Evolutionary conservation across 1,140 invertebrate genomes (phyloP), one percentile per base, ranked within the genome.

Genomic region (Pseudachorutes palmiensis): DNA sequence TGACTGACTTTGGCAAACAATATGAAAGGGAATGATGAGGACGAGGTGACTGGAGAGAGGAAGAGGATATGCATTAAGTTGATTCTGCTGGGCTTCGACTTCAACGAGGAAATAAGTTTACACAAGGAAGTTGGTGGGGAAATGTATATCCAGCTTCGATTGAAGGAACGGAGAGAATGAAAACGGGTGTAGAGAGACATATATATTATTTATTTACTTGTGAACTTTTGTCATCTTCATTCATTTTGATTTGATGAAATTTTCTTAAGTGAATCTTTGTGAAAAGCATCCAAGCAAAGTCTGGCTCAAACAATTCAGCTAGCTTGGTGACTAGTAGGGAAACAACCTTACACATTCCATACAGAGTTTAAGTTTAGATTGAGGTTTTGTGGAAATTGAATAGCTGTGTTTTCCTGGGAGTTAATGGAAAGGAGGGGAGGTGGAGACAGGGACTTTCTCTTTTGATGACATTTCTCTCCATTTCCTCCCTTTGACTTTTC

Each of bases 11-110:
- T 60, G 58, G 24, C 58, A 60, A 55, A 55, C 51, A 55, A 55
- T 55, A 55, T 55, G 24, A 55, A 55, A 45, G 24, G 51, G 51
- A 55, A 9, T 3, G 12, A 14, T 55, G 51, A 55, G 9, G 51
- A 55, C 24, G 51, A 55, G 12, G 51, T 14, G 24, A 55, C 51
- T 62, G 48, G 55, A 64, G 70, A 62, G 51, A 30, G 48, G 60
- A 62, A 41, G 55, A 33, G 28, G 71, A 49, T 69, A 70, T 68
- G 66, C 68, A 72, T 73, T 76, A 77, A 76, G 77, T 76, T 76
- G 22, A 28, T 14, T 16, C 16, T 58, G 57, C 24, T 12, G 62
- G 16, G 33, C 16, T 29, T n/a, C n/a, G n/a, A 28, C 2, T 30
- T 26, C 26, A 3, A 19, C 41, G 55, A 62, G 60, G 58, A 49